Evolutionary conservation across 2,113 vertebrate genomes (phyloP), one percentile per base, ranked within the genome.

Genomic region (Octodon degus): DNA sequence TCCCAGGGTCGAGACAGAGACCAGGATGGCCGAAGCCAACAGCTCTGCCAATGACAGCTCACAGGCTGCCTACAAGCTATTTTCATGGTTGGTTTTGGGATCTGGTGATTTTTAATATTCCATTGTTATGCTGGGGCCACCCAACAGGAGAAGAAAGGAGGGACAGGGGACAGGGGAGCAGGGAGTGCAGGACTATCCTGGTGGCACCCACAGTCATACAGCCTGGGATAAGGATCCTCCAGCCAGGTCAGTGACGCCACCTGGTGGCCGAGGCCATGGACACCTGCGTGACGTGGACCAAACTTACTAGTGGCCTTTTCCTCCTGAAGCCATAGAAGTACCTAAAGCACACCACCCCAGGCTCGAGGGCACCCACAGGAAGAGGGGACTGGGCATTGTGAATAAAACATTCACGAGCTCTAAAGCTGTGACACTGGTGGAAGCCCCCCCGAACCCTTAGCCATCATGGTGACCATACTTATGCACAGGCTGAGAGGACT

Each of bases 41-140:
- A 0, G 5, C 53, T 70, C 72, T 47, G 92, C 97, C 27, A 68
- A 7, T 85, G 94, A 5, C 32, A 19, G 82, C 25, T 43, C 92
- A 80, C 34, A 68, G 43, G 95, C 95, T 63, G 89, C 97, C 8
- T 0, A 1, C 88, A 34, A 93, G 94, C 60, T 62, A 86, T 96
- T 96, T 97, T 86, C 85, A 30, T 43, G 94, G 96, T 96, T 96
- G 82, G 80, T 70, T 63, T 93, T 24, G 4, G 58, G 32, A 19
- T 93, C 96, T 96, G 67, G 12, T 24, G 68, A 32, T n/a, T 93
- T 92, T 70, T 55, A 2, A 94, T 97, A 62, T 97, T 98, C 94
- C 89, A 96, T 97, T 93, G 93, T 98, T 98, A 97, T 97, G 34
- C 95, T 84, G 82, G 79, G 86, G 91, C 96, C 97, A 34, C 27